These are phyloP conservation scores for Suncus etruscus DNA, from an alignment of 2,113 vertebrate genomes.

Conservation along the genomic window DNA sequence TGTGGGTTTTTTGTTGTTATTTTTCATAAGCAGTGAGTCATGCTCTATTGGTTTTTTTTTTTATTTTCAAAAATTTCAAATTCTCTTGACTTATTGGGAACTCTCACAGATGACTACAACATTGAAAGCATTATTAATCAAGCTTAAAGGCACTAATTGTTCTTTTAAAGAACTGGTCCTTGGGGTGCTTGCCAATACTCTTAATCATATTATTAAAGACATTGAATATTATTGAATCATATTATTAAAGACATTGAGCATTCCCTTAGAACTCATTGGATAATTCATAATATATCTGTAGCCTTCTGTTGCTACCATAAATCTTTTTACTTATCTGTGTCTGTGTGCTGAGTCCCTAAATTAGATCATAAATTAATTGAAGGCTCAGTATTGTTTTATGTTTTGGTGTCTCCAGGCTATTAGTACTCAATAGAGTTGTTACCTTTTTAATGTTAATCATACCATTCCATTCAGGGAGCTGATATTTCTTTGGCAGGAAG, in stretches of 20 bases:
- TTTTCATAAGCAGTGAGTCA: slow-evolving; percentile 46
- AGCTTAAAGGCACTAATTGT: slow-evolving; percentile 19
- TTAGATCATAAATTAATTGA: slow-evolving; percentile 54
- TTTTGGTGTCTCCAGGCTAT: background rate
- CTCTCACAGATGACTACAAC: slow-evolving; percentile 15
- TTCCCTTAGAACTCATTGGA: slow-evolving; percentile 49
- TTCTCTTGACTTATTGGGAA: slow-evolving; percentile 54
- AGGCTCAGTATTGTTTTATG: slow-evolving; percentile 46
- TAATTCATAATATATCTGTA: slow-evolving; percentile 38
- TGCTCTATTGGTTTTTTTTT: slow-evolving; percentile 20
- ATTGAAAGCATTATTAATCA: slow-evolving; percentile 55
- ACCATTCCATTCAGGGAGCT: slow-evolving; percentile 3
- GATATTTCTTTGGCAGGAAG: slow-evolving; percentile 89
- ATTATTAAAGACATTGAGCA: slow-evolving; percentile 35
- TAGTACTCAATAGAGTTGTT: slow-evolving; percentile 37
- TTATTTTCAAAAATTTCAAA: slow-evolving; percentile 56
- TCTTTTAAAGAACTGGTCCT: background rate
- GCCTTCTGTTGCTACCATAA: slow-evolving; percentile 47
- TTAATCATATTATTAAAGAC: too few species aligned
- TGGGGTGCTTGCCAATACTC: background rate
- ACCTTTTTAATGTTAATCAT: slow-evolving; percentile 35
- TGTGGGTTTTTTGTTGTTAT: slow-evolving; percentile 23
- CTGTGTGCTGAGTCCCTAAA: background rate
- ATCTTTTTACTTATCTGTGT: slow-evolving; percentile 42
- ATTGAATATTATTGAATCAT: background rate